Percentiles rank a stretch among this genome's conserved stretches.
Evolutionary conservation across 2,797 vertebrate genomes (phyloP).

Genomic region (Lutjanus campechanus): DNA sequence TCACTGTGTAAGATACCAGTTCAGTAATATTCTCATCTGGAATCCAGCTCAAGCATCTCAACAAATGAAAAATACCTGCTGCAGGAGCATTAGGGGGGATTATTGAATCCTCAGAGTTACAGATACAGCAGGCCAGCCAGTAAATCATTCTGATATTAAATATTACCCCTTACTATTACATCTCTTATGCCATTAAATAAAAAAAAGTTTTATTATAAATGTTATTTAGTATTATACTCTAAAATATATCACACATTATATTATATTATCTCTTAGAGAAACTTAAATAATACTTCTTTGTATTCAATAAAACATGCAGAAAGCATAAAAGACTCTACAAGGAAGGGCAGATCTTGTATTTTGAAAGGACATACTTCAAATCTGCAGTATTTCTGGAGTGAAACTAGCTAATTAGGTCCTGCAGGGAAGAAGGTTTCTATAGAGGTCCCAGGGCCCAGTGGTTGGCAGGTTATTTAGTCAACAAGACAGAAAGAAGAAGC

Average conservation of each 20-base stretch:
- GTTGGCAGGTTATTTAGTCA: conserved; percentile 7
- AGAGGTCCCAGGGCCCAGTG: background rate
- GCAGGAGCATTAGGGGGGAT: background rate
- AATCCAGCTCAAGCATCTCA: conserved; percentile 1
- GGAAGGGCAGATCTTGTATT: background rate
- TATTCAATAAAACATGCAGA: conserved; percentile 3
- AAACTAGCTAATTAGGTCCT: conserved; percentile 18
- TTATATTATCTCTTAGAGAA: background rate
- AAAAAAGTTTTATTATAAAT: background rate
- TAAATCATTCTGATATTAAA: background rate
- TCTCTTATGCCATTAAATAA: background rate
- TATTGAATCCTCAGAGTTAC: background rate
- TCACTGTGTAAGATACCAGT: background rate
- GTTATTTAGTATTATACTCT: background rate
- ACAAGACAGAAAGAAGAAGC: background rate
- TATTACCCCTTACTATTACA: background rate
- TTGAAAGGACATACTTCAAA: background rate
- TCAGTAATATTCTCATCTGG: conserved; percentile 3
- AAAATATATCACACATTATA: background rate
- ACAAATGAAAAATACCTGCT: background rate
- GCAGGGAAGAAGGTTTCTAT: background rate
- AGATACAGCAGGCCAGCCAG: background rate
- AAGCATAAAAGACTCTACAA: background rate
- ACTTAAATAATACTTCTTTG: background rate
- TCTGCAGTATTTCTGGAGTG: background rate